Percentiles rank a stretch among this genome's conserved stretches.
phyloP scores from a whole-genome alignment of 1,140 invertebrate genomes.

The Drosophila parabipectinata region DNA sequence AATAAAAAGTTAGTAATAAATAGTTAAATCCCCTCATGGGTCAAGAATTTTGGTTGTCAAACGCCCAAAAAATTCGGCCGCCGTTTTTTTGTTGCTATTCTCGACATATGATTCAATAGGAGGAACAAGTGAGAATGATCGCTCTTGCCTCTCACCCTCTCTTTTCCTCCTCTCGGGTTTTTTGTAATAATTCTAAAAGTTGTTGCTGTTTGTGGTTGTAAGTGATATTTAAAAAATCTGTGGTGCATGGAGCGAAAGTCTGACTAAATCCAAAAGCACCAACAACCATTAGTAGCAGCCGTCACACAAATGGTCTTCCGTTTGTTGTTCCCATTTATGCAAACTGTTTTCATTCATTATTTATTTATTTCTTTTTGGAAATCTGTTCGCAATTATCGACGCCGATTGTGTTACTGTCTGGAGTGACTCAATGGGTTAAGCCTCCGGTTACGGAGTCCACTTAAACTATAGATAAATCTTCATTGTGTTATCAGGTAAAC shows the following conservation, averaged over 20 bases:
- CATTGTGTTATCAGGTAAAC: conserved; percentile 63
- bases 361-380: conserved; percentile 31
- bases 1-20: neutral
- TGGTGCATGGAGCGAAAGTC: conserved; percentile 45
- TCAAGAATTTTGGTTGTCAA: neutral
- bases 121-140: conserved; percentile 64
- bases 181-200: conserved; percentile 67
- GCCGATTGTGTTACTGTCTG: neutral
- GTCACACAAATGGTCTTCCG: conserved; percentile 45
- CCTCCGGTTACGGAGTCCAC: neutral
- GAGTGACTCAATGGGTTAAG: conserved; percentile 43
- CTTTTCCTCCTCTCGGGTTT: conserved; percentile 40
- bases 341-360: conserved; percentile 48
- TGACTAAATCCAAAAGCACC: conserved; percentile 6
- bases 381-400: conserved; percentile 17
- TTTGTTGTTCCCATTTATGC: conserved; percentile 51
- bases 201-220: conserved; percentile 42
- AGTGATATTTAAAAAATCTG: conserved; percentile 59
- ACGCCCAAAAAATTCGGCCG: conserved; percentile 23
- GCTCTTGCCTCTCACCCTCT: conserved; percentile 30
- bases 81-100: conserved; percentile 83
- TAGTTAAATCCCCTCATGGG: neutral
- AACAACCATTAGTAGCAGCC: conserved; percentile 21
- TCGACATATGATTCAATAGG: conserved; percentile 83
- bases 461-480: conserved; percentile 72